Conservation (phyloP, 2,888 invertebrate genomes). For the Heliconius charithonia region DNA sequence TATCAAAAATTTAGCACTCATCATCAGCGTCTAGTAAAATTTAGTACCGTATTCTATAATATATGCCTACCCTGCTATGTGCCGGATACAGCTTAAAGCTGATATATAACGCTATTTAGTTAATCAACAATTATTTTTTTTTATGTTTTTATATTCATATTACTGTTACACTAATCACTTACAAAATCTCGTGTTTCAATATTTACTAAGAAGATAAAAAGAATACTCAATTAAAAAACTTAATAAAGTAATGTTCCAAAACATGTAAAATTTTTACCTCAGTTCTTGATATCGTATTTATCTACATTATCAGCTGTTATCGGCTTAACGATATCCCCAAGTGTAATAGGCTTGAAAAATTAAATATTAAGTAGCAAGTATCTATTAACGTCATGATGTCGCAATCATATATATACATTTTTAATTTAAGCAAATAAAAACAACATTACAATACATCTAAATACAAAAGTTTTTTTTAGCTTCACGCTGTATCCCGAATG, state of each 20-base stretch:
- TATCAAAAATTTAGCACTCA: background rate
- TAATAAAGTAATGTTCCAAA: constrained; percentile 4
- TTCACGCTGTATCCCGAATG: no score
- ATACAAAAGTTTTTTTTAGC: background rate
- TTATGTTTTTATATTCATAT: background rate
- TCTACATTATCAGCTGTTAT: constrained; percentile 24
- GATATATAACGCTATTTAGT: background rate
- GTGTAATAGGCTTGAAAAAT: constrained; percentile 18
- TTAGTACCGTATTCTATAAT: no score
- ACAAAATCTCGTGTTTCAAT: background rate
- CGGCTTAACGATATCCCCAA: constrained; percentile 16
- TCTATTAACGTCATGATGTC: background rate
- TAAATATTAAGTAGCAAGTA: constrained; percentile 3
- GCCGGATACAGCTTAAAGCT: no score
- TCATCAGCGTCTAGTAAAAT: no score
- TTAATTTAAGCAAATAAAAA: background rate
- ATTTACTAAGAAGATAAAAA: background rate
- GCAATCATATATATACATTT: background rate
- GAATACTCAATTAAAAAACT: background rate
- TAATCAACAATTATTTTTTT: background rate
- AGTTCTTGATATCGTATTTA: constrained; percentile 19
- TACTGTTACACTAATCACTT: background rate
- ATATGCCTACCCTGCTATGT: no score
- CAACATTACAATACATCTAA: background rate
- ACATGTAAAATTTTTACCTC: constrained; percentile 12